These are phyloP conservation scores for Scaptomyza hsui DNA, from an alignment of 1,140 invertebrate species.

Conservation along the genomic window DNA sequence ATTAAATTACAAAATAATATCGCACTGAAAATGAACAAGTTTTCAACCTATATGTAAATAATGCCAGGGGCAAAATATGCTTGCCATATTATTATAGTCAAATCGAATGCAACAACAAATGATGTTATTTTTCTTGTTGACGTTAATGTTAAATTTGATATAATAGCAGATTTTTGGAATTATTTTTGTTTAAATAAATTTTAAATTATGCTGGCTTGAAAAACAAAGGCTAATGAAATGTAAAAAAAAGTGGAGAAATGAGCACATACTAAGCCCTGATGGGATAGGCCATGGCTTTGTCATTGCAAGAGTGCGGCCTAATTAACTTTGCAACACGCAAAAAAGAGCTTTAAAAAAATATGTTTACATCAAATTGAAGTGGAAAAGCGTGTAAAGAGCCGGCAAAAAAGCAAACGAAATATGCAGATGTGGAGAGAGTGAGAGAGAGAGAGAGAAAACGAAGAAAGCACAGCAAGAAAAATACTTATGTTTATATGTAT, in stretches of 20 bases:
- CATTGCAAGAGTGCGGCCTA: conserved; percentile 54
- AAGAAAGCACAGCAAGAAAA: conserved; percentile 48
- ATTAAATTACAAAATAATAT: conserved; percentile 77
- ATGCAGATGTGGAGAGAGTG: conserved; percentile 46
- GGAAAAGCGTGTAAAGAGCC: conserved; percentile 68
- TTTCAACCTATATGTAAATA: conserved; percentile 46
- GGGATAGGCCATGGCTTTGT: conserved; percentile 52
- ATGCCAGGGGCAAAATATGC: conserved; percentile 55
- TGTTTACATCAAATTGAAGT: conserved; percentile 68
- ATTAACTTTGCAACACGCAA: conserved; percentile 66
- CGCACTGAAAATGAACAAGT: conserved; percentile 31
- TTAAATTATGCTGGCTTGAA: conserved; percentile 40
- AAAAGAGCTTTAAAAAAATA: conserved; percentile 68
- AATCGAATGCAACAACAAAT: conserved; percentile 66
- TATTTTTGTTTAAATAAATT: conserved; percentile 46
- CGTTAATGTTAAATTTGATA: conserved; percentile 22
- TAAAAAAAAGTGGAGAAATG: conserved; percentile 41
- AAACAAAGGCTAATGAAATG: conserved; percentile 42
- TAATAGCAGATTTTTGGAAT: conserved; percentile 56
- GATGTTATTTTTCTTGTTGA: conserved; percentile 20
- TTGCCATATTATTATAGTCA: conserved; percentile 50
- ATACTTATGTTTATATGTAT: background rate
- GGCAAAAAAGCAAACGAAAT: conserved; percentile 33
- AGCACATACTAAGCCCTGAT: conserved; percentile 38
- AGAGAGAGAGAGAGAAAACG: conserved; percentile 35